These are phyloP conservation scores for Platysternon megacephalum DNA, from an alignment of 2,113 vertebrate genomes.

Conservation along the genomic window DNA sequence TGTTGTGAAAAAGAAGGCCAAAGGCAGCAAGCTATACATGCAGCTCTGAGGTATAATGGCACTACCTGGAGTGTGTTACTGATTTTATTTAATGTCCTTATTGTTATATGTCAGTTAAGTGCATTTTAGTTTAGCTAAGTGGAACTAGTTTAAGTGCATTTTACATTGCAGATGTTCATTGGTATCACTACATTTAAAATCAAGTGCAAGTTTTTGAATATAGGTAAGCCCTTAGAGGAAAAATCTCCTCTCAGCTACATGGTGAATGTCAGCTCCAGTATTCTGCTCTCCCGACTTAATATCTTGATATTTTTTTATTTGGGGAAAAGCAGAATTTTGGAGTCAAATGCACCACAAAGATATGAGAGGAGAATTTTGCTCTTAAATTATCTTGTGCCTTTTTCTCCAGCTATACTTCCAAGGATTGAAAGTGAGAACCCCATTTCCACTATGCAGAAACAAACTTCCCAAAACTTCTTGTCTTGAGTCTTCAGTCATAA, in stretches of 20 bases:
- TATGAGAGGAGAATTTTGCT: neutral
- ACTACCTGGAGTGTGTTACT: fast-evolving
- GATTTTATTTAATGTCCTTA: neutral
- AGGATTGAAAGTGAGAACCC: neutral
- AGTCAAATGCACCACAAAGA: neutral
- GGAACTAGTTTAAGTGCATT: neutral
- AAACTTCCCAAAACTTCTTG: neutral
- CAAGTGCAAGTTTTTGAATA: neutral
- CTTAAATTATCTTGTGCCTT: neutral
- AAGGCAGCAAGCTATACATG: neutral
- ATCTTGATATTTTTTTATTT: neutral
- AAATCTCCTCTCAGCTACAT: neutral
- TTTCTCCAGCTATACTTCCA: neutral
- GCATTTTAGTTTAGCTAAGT: too few species aligned
- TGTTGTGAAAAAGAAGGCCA: neutral
- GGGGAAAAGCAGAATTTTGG: neutral
- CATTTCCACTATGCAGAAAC: neutral
- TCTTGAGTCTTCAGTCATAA: neutral
- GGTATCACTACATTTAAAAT: neutral
- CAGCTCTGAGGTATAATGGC: neutral
- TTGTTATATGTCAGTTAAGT: neutral
- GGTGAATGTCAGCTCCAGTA: neutral
- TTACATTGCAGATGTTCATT: neutral
- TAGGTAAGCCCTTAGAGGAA: neutral
- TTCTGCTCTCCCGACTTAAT: neutral